Evolutionary conservation across 2,888 invertebrate species (phyloP).

Genomic region (Xestia xanthographa): DNA sequence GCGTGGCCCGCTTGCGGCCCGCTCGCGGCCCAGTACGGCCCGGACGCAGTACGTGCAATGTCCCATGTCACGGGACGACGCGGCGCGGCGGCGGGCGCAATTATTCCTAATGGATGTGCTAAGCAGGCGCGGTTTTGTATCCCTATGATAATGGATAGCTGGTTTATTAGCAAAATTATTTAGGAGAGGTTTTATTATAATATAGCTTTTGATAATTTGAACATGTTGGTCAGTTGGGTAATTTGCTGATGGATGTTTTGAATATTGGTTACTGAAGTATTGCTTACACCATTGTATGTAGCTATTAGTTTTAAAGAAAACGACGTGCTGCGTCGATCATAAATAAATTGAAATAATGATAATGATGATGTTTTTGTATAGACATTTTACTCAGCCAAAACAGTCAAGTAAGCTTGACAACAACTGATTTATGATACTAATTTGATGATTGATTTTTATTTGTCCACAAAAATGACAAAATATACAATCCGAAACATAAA

Average conservation of each 20-base stretch:
- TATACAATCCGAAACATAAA: background rate
- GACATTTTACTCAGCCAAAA: background rate
- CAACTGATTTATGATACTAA: background rate
- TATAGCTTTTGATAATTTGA: slow-evolving; percentile 8
- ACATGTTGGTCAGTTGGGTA: background rate
- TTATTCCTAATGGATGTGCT: slow-evolving; percentile 73
- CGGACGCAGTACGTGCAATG: slow-evolving; percentile 42
- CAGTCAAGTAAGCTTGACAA: background rate
- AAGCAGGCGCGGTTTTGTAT: slow-evolving; percentile 69
- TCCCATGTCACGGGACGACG: slow-evolving; percentile 57
- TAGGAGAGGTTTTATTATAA: slow-evolving; percentile 28
- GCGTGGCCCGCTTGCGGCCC: slow-evolving; percentile 46
- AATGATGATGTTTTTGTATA: background rate
- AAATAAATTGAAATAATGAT: no score
- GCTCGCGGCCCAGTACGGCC: slow-evolving; percentile 26
- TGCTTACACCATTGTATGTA: background rate
- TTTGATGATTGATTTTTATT: background rate
- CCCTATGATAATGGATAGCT: slow-evolving; percentile 67
- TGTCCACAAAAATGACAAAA: background rate
- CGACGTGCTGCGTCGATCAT: no score
- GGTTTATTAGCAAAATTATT: slow-evolving; percentile 64
- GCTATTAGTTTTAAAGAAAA: no score
- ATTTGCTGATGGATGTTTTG: background rate
- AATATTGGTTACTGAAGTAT: background rate
- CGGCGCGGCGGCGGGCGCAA: slow-evolving; percentile 56